These are phyloP conservation scores for Procambarus virginalis DNA, from an alignment of 1,140 invertebrate genomes.

Conservation along the genomic window DNA sequence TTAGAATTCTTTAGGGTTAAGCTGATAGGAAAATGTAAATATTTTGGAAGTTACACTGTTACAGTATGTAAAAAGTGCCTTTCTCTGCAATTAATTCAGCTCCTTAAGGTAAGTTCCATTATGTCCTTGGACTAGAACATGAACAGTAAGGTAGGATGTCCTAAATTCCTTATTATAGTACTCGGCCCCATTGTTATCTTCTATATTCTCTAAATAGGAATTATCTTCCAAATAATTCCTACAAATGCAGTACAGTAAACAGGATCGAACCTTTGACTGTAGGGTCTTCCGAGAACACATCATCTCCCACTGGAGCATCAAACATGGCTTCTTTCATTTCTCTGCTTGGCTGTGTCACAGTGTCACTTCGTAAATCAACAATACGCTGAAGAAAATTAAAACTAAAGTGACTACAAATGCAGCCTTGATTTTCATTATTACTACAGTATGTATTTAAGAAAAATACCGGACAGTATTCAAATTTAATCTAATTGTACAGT, in stretches of 20 bases:
- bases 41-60: too few species aligned
- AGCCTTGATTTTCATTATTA: neutral
- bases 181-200: too few species aligned
- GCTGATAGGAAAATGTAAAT: too few species aligned
- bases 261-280: slow-evolving; percentile 82
- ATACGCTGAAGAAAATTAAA: slow-evolving; percentile 69
- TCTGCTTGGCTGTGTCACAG: slow-evolving; percentile 83
- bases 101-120: too few species aligned
- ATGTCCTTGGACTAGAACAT: too few species aligned
- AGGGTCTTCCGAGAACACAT: slow-evolving; percentile 94
- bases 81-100: too few species aligned
- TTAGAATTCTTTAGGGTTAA: too few species aligned
- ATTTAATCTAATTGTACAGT: neutral
- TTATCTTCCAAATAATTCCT: neutral
- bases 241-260: neutral
- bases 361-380: slow-evolving; percentile 84
- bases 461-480: neutral
- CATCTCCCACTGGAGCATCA: slow-evolving; percentile 90
- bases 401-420: neutral
- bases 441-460: too few species aligned
- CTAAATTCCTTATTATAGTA: too few species aligned
- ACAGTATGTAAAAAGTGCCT: too few species aligned
- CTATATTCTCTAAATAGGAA: too few species aligned
- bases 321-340: slow-evolving; percentile 92
- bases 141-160: too few species aligned